Evolutionary conservation across 2,113 vertebrate species (phyloP), one percentile per base, ranked within the genome.

Genomic region (Pogonocichla stellata): DNA sequence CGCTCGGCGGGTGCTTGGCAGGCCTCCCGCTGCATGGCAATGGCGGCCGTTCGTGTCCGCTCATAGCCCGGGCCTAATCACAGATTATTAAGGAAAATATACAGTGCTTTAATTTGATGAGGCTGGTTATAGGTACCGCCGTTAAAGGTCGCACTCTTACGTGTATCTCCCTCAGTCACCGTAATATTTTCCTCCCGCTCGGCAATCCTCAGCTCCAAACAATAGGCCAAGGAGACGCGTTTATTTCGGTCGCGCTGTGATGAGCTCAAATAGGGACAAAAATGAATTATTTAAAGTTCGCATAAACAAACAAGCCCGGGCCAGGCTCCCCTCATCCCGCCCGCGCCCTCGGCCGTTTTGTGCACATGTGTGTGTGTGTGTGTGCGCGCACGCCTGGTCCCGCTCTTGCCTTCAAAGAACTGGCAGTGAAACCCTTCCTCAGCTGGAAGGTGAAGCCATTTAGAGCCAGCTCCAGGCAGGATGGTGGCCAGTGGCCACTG

Each of bases 31-130:
- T 98, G 99, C 99, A 99, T 99, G 99, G 99, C 99, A 99, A 99
- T 99, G 98, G 98, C 96, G 97, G 97, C 88, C 93, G 98, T 98
- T 98, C 99, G 99, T 99, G 99, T 98, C 98, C 98, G 93, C 99
- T 99, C 99, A 99, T 99, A 99, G 98, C 98, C 98, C 97, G 98
- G 95, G 98, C 98, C 99, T 99, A 99, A 99, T 99, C 99, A 99
- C 98, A 98, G 97, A 98, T 99, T 99, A 99, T 99, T 99, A 99
- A 98, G 99, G 99, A 99, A 99, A 99, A 99, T 99, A 99, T 99
- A 99, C 99, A 99, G 99, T 99, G 98, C 99, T 99, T 98, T 99
- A 99, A 99, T 99, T 99, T 99, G 99, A 99, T 99, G 99, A 99
- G 99, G 98, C 99, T 99, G 99, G 98, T 99, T 99, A 99, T 99